Base-by-base conservation (phyloP, 2,888 invertebrate species). In the Sarcophaga subvicina region DNA sequence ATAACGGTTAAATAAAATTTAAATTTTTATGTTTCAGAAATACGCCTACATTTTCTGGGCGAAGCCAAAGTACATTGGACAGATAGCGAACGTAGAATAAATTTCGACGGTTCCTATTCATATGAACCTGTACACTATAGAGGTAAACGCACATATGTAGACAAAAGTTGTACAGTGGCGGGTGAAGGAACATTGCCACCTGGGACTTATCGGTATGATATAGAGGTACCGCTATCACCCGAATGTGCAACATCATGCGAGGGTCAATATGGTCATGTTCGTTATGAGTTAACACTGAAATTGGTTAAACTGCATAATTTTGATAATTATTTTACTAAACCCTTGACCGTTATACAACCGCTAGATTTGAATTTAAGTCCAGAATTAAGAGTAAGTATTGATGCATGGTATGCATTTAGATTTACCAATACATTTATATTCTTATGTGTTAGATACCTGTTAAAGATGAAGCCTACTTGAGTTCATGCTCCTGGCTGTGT, bases 271-370 rank as follows among this genome's bases (percentile, higher is more conserved):
- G 97, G 98, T 0, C 95, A 95, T 90, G 95, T 98, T 47, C 94
- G 96, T 27, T 98, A 98, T 91, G 96, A 95, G 3, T 94, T 97
- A 3, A 96, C 96, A 91, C 96, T 96, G 10, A 95, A 95, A 0
- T 93, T 98, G 11, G 97, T 97, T 91, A 94, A 96, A 11, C 96
- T 97, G n/a, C 97, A 96, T 96, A 96, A 96, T 89, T 96, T 96
- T 92, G 89, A 91, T 59, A 91, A 91, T 70, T 88, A 81, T 1
- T 91, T 90, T 22, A 90, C 83, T 4, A 89, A 90, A 63, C 89
- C 90, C 0, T 96, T 98, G 90, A 97, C 96, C 45, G 96, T 98
- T 12, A 94, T 97, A 72, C 95, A 96, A 87, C 95, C 96, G 12
- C 94, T 97, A 88, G 97, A 98, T 93, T 94, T 98, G 83, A 98